Evolutionary conservation across 2,888 invertebrate species (phyloP).

Genomic region (Ophion ventricosus): DNA sequence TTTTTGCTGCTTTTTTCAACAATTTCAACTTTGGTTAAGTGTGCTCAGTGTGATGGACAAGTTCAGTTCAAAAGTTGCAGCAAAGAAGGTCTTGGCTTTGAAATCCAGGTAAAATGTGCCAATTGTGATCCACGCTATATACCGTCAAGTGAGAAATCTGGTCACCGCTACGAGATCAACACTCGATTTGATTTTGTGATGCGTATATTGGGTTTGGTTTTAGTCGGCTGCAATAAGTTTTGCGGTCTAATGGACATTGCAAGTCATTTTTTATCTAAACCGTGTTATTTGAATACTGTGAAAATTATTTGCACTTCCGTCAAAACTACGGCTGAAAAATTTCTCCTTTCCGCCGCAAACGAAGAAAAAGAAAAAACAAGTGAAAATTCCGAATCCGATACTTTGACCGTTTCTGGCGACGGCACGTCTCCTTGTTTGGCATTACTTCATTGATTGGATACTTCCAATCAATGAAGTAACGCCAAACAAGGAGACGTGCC

Average conservation of each 20-base stretch:
- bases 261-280: neutral
- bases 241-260: constrained; percentile 3
- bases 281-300: neutral
- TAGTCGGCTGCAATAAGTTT: constrained; percentile 15
- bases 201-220: constrained; percentile 24
- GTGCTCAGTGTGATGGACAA: constrained; percentile 56
- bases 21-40: too few relatives aligned
- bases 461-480: too few relatives aligned
- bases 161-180: constrained; percentile 21
- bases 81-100: constrained; percentile 56
- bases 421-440: constrained; percentile 13
- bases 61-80: constrained; percentile 46
- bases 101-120: constrained; percentile 51
- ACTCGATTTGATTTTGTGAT: constrained; percentile 18
- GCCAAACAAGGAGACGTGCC: too few relatives aligned
- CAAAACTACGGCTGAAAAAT: constrained; percentile 16
- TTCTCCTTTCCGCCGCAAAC: constrained; percentile 13
- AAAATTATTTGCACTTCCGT: neutral
- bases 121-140: constrained; percentile 27
- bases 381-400: neutral
- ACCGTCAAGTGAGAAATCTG: constrained; percentile 17
- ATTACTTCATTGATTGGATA: constrained; percentile 7
- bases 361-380: neutral
- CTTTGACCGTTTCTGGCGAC: constrained; percentile 22
- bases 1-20: too few relatives aligned